A percentile compares a stretch with the other conserved stretches of the same genome.
Evolutionary conservation across 2,113 vertebrate genomes (phyloP).

Genomic region (Menura novaehollandiae): DNA sequence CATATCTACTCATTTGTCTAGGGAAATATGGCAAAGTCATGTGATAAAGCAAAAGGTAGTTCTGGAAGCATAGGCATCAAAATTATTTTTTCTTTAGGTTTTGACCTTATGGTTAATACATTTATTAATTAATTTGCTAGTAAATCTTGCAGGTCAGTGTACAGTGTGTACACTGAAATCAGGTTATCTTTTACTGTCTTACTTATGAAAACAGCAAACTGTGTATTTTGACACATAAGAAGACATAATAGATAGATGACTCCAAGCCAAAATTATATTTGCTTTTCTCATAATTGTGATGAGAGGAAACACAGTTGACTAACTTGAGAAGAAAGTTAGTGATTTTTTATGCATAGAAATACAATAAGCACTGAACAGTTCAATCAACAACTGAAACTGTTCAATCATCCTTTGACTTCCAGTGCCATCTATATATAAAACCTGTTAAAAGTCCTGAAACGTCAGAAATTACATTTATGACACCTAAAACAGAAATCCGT

Average conservation of each 20-base stretch:
- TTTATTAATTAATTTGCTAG: neutral
- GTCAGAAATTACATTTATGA: neutral
- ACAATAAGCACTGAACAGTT: neutral
- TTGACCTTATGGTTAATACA: neutral
- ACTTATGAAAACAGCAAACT: neutral
- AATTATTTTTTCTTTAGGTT: neutral
- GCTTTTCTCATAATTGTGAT: neutral
- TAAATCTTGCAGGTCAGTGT: neutral
- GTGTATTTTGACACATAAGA: neutral
- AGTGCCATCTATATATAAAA: accelerated
- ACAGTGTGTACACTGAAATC: neutral
- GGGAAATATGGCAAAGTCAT: neutral
- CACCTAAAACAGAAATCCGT: neutral
- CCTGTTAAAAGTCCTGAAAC: neutral
- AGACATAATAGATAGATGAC: neutral
- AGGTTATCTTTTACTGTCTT: neutral
- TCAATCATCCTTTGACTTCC: neutral
- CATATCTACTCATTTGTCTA: neutral
- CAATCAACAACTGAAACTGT: neutral
- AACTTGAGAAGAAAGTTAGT: neutral
- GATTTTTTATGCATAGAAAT: neutral
- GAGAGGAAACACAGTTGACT: neutral
- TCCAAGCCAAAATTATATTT: neutral
- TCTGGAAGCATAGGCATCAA: neutral
- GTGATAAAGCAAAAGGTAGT: neutral